These are phyloP conservation scores for Leucopsar rothschildi DNA, from an alignment of 2,113 vertebrate genomes.

Conservation along the genomic window DNA sequence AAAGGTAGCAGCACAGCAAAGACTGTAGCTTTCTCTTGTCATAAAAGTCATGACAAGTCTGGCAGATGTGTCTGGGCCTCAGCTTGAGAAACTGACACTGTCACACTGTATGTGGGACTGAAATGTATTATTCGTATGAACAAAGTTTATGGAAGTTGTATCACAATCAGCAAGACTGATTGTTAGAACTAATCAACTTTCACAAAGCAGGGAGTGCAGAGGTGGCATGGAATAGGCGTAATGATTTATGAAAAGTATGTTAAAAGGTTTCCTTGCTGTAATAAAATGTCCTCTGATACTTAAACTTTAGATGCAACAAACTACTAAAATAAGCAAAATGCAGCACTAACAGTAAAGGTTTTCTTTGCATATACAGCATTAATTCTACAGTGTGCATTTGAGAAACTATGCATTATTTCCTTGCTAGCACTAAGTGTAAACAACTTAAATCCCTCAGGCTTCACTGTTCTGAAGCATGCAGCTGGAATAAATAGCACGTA, in stretches of 20 bases:
- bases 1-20: background rate
- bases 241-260: background rate
- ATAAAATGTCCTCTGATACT: background rate
- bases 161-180: background rate
- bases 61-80: background rate
- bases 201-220: background rate
- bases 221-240: background rate
- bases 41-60: background rate
- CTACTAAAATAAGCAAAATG: background rate
- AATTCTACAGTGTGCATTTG: background rate
- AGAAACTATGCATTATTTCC: background rate
- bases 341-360: background rate
- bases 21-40: background rate
- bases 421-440: background rate
- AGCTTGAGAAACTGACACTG: background rate
- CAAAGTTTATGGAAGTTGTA: background rate
- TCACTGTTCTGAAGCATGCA: background rate
- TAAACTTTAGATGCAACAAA: background rate
- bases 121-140: background rate
- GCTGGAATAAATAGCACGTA: background rate
- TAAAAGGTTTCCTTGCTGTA: background rate
- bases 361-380: background rate
- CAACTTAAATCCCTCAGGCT: background rate
- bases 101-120: background rate
- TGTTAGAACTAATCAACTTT: background rate